These are phyloP conservation scores for Lottia scabra DNA, from an alignment of 2,888 invertebrate species.

Conservation along the genomic window DNA sequence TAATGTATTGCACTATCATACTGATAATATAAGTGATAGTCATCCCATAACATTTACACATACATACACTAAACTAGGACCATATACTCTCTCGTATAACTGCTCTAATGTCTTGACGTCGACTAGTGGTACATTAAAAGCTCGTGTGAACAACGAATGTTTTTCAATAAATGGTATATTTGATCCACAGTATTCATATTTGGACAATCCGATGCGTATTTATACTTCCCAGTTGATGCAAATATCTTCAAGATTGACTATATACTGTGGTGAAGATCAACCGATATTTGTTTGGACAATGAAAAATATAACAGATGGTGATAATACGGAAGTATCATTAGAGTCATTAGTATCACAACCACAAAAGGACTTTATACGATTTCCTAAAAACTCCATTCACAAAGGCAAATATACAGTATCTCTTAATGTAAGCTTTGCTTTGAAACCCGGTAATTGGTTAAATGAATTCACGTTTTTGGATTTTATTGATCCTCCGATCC, in stretches of 20 bases:
- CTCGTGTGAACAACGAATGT: slow-evolving; percentile 5
- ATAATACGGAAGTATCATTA: neutral
- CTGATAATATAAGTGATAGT: neutral
- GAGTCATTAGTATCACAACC: no score
- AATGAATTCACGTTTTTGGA: slow-evolving; percentile 10
- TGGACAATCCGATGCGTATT: slow-evolving; percentile 5
- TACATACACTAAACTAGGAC: slow-evolving; percentile 10
- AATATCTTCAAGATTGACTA: slow-evolving; percentile 7
- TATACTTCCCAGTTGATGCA: slow-evolving; percentile 4
- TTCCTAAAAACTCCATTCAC: neutral
- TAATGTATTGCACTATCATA: neutral
- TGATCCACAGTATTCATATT: slow-evolving; percentile 14
- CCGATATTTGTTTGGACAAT: slow-evolving; percentile 10
- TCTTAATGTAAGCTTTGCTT: slow-evolving; percentile 13
- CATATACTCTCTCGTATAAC: slow-evolving; percentile 1
- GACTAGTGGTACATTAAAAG: neutral
- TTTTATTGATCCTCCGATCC: slow-evolving; percentile 9
- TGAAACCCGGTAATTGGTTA: slow-evolving; percentile 5
- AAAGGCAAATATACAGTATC: slow-evolving; percentile 4
- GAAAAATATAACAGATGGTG: neutral
- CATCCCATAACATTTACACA: neutral
- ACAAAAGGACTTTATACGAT: slow-evolving; percentile 4
- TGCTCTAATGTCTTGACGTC: slow-evolving; percentile 10
- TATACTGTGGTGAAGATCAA: slow-evolving; percentile 1
- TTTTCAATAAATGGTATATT: slow-evolving; percentile 13